Percentiles rank a stretch among this genome's conserved stretches.
phyloP scores from a whole-genome alignment of 2,888 invertebrate genomes.

The Macroteleia sp. region DNA sequence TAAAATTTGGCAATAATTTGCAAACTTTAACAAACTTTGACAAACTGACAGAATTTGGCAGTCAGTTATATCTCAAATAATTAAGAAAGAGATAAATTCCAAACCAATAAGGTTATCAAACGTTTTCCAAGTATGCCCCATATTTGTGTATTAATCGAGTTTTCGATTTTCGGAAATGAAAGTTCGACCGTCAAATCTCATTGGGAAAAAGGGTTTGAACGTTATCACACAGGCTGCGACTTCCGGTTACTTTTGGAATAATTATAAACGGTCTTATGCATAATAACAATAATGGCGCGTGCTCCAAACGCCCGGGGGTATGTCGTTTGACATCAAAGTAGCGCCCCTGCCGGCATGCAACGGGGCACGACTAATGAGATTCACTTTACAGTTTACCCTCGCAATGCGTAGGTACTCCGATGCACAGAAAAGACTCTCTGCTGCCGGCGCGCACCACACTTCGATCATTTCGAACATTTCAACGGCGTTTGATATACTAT shows the following conservation, averaged over 20 bases:
- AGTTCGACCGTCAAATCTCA: slow-evolving; percentile 60
- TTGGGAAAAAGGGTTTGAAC: slow-evolving; percentile 51
- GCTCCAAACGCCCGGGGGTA: slow-evolving; percentile 70
- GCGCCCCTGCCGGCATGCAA: slow-evolving; percentile 72
- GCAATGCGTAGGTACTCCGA: slow-evolving; percentile 67
- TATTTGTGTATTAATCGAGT: slow-evolving; percentile 35
- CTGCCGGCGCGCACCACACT: slow-evolving; percentile 65
- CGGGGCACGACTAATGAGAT: slow-evolving; percentile 81
- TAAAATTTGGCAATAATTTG: too few species aligned
- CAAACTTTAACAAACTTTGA: too few species aligned
- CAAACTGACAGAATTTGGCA: too few species aligned
- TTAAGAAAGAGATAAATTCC: too few species aligned
- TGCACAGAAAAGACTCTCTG: slow-evolving; percentile 66
- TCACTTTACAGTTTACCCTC: slow-evolving; percentile 81
- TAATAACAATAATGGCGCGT: slow-evolving; percentile 77
- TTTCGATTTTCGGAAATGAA: slow-evolving; percentile 42
- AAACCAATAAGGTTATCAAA: too few species aligned
- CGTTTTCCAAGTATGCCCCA: not conserved
- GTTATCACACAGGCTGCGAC: slow-evolving; percentile 66
- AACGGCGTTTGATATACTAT: slow-evolving; percentile 68
- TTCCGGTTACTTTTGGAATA: slow-evolving; percentile 78
- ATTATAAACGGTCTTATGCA: slow-evolving; percentile 77
- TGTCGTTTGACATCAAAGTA: slow-evolving; percentile 77
- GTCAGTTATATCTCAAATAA: too few species aligned
- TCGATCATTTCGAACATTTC: slow-evolving; percentile 72